A percentile compares a stretch with the other conserved stretches of the same genome.
Evolutionary conservation across 2,888 invertebrate genomes (phyloP).

Genomic region (Caenorhabditis uteleia): DNA sequence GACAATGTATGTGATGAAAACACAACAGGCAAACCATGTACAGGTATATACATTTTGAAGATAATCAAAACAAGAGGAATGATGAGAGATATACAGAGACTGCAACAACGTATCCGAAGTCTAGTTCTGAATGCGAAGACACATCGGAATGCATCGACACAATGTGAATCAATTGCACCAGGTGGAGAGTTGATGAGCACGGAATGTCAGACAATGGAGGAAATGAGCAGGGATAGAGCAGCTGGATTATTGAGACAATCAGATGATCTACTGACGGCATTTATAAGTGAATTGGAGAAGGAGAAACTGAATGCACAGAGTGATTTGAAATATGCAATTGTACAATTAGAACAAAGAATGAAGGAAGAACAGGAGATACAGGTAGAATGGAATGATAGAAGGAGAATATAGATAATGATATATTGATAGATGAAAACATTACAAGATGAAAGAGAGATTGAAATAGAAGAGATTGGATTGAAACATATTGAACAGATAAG

Average conservation of each 20-base stretch:
- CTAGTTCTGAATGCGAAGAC: conserved; percentile 49
- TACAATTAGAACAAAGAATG: conserved; percentile 60
- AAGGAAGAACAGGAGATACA: conserved; percentile 55
- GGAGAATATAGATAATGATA: neutral
- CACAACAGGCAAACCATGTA: conserved; percentile 50
- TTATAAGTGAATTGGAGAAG: conserved; percentile 56
- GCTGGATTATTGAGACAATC: conserved; percentile 41
- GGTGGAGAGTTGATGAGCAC: conserved; percentile 27
- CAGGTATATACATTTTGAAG: conserved; percentile 1
- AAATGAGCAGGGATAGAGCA: conserved; percentile 46
- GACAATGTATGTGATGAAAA: conserved; percentile 49
- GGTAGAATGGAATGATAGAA: conserved; percentile 12
- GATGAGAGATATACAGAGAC: conserved; percentile 30
- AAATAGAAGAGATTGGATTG: conserved; percentile 37
- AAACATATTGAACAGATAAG: conserved; percentile 37
- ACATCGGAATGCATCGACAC: conserved; percentile 48
- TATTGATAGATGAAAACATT: conserved; percentile 19
- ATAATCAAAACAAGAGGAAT: neutral
- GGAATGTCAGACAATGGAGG: conserved; percentile 53
- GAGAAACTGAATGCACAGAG: conserved; percentile 59
- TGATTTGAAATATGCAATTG: conserved; percentile 60
- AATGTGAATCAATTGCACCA: conserved; percentile 49
- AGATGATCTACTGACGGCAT: conserved; percentile 52
- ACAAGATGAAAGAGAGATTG: conserved; percentile 27
- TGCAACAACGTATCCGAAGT: conserved; percentile 54